phyloP scores from a whole-genome alignment of 1,140 invertebrate species.

The Triops cancriformis region DNA sequence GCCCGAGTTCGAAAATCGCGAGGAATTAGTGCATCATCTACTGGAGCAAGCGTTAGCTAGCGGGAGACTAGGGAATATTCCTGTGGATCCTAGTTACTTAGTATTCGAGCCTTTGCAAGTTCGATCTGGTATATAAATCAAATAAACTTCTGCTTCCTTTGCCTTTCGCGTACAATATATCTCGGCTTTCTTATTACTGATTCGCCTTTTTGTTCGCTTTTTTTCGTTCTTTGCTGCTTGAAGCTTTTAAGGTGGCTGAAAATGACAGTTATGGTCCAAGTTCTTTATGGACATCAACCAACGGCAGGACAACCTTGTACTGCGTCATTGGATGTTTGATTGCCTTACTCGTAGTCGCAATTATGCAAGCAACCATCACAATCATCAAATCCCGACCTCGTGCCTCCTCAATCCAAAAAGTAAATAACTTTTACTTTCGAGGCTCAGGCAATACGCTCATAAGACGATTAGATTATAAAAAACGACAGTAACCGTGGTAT shows the following conservation, averaged over 20 bases:
- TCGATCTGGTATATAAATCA: slow-evolving; percentile 35
- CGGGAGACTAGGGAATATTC: slow-evolving; percentile 64
- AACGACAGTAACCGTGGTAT: too few relatives aligned
- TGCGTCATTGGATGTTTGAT: slow-evolving; percentile 71
- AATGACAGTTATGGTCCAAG: background rate
- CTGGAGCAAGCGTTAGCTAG: slow-evolving; percentile 57
- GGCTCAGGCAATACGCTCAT: too few relatives aligned
- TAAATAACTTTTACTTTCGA: background rate
- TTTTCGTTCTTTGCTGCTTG: background rate
- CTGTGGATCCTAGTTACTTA: slow-evolving; percentile 52
- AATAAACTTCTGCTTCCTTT: background rate
- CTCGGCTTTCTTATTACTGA: too few relatives aligned
- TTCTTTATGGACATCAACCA: slow-evolving; percentile 28
- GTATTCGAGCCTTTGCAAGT: slow-evolving; percentile 48
- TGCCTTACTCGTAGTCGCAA: slow-evolving; percentile 63
- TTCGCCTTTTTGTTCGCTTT: background rate
- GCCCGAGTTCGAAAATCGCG: slow-evolving; percentile 45
- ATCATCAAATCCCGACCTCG: slow-evolving; percentile 51
- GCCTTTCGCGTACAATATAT: too few relatives aligned
- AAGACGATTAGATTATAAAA: too few relatives aligned
- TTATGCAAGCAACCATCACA: slow-evolving; percentile 75
- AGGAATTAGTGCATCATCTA: slow-evolving; percentile 46
- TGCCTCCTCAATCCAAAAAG: slow-evolving; percentile 8
- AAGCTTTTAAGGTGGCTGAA: background rate
- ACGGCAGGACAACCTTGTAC: slow-evolving; percentile 62